Conservation (phyloP, 2,797 vertebrate genomes). For the Paguma larvata region DNA sequence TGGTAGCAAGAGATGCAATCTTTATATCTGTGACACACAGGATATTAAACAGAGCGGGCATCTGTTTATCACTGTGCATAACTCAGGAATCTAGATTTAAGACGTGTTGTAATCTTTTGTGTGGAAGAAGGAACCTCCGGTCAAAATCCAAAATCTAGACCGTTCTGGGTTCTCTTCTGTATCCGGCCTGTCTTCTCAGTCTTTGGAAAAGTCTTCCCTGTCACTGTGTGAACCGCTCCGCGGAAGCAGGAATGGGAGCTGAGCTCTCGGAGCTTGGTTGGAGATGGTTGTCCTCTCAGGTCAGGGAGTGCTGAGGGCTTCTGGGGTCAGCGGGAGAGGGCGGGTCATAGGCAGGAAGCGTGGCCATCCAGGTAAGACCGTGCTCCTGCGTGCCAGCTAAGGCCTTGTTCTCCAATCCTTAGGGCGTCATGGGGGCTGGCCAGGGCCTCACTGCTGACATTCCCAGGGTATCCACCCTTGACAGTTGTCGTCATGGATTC, state of each 20-base stretch:
- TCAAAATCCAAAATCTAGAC: neutral
- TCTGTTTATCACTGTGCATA: neutral
- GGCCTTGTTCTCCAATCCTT: neutral
- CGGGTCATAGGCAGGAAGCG: neutral
- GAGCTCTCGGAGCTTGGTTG: neutral
- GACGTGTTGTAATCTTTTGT: neutral
- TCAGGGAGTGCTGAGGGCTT: neutral
- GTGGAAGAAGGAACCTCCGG: neutral
- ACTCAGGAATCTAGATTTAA: neutral
- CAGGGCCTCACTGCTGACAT: neutral
- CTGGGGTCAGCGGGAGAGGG: neutral
- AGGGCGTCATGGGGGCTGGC: neutral
- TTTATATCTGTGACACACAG: neutral
- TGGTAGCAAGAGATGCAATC: neutral
- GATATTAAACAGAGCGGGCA: neutral
- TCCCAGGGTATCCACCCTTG: neutral
- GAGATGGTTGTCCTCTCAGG: neutral
- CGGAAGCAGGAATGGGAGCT: neutral
- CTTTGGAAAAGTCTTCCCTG: neutral
- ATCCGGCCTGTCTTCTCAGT: neutral
- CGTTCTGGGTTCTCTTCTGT: neutral
- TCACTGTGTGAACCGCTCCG: fast-evolving
- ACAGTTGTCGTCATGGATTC: neutral
- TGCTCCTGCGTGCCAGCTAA: neutral
- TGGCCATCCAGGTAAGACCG: fast-evolving